Conservation (phyloP, 2,797 vertebrate species). For the Loriculus beryllinus region DNA sequence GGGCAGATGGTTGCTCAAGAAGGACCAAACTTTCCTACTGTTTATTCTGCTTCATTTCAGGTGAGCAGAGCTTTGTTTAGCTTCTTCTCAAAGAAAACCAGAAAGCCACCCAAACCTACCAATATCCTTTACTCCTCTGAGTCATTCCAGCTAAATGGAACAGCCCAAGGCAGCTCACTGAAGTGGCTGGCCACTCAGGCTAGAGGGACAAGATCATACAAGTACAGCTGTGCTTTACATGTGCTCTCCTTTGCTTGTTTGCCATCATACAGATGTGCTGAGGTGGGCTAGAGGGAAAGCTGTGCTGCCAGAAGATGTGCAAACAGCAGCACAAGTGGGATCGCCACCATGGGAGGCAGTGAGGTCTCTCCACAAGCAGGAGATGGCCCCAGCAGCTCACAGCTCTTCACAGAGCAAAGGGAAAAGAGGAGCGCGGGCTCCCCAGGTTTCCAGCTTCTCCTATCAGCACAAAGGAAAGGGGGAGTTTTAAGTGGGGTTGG, state of each 20-base stretch:
- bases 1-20: background rate
- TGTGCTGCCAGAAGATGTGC: background rate
- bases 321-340: background rate
- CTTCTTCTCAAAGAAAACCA: background rate
- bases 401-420: background rate
- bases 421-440: rapidly evolving
- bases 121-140: background rate
- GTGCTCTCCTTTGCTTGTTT: background rate
- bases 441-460: background rate
- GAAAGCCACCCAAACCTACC: background rate
- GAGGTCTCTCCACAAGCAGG: rapidly evolving
- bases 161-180: background rate
- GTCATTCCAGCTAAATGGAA: background rate
- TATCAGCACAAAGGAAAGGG: rapidly evolving
- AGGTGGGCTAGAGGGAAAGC: background rate
- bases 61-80: background rate
- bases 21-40: background rate
- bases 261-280: background rate
- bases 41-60: background rate
- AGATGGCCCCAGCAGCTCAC: background rate
- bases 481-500: background rate
- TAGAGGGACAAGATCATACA: rapidly evolving
- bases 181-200: background rate
- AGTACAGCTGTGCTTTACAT: rapidly evolving
- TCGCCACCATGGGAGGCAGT: background rate